Evolutionary conservation across 2,113 vertebrate genomes (phyloP), one percentile per base, ranked within the genome.

Genomic region (Toxostoma redivivum): DNA sequence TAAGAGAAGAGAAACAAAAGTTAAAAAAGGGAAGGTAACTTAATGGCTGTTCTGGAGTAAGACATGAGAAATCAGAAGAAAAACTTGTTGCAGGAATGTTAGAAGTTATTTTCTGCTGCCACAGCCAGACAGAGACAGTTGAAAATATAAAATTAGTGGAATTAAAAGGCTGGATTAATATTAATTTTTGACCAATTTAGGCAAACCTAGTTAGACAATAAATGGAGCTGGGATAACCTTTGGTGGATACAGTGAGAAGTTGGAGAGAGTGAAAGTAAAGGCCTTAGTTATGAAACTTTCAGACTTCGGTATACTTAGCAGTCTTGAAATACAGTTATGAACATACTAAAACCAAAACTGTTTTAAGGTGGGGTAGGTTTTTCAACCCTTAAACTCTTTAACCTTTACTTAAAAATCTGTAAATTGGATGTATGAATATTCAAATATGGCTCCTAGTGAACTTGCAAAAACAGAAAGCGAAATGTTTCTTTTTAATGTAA

Each of bases 401-500:
- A 65, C 18, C 15, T 72, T 67, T 66, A 72, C 38, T 70, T 82
- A 28, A 90, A 86, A 77, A 54, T 73, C 16, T 85, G 33, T 69
- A 30, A 42, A 70, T 3, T 47, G 0, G 13, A 45, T 8, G 16
- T 82, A 76, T 1, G 6, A 24, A 14, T 87, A 57, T 73, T 91
- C 16, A 90, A 58, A 61, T 65, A 44, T 31, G 33, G 23, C 19
- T 82, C 20, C 35, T 77, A 60, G 53, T 35, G 23, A 90, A 37
- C 38, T 84, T 79, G 57, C 38, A 72, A 81, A 81, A 90, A 48
- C 23, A 81, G 27, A 81, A 92, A 92, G 37, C 4, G 33, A 88
- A 77, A 71, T 94, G 65, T 33, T 97, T 94, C 15, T 92, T 91
- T 86, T 62, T 85, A 92, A 89, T 78, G 61, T 80, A 61, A 94